These are phyloP conservation scores for Drosophila algonquin DNA, from an alignment of 2,888 invertebrate species.

Conservation along the genomic window DNA sequence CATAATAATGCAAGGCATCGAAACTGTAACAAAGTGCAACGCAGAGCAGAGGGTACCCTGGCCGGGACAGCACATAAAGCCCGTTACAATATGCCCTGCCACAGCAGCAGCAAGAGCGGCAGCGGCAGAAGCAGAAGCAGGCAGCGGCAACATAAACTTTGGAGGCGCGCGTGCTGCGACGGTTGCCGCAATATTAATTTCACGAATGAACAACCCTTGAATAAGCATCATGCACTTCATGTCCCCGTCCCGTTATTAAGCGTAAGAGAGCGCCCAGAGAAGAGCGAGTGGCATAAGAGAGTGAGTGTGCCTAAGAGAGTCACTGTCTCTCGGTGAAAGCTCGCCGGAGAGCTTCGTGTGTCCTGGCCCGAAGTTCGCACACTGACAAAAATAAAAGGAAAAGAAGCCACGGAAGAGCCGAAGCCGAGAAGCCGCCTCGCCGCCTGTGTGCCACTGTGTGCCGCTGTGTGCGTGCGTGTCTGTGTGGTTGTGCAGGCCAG, in stretches of 20 bases:
- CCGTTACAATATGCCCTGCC: conserved; percentile 66
- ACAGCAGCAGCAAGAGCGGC: conserved; percentile 50
- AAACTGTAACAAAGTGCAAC: conserved; percentile 53
- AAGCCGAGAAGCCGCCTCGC: neutral
- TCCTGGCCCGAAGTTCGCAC: neutral
- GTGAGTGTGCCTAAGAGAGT: conserved; percentile 1
- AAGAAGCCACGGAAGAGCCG: neutral
- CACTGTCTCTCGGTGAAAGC: conserved; percentile 33
- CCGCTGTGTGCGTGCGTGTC: conserved; percentile 27
- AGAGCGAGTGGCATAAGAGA: conserved; percentile 19
- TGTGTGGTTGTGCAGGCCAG: conserved; percentile 47
- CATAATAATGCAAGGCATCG: conserved; percentile 46
- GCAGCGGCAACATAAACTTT: conserved; percentile 64
- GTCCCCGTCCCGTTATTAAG: conserved; percentile 67
- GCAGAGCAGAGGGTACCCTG: conserved; percentile 23
- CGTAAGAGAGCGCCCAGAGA: conserved; percentile 50
- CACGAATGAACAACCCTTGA: conserved; percentile 80
- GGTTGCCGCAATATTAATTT: conserved; percentile 76
- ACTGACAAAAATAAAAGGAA: neutral
- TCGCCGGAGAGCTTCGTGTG: neutral
- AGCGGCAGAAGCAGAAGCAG: conserved; percentile 25
- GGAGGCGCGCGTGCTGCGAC: conserved; percentile 70
- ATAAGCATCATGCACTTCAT: conserved; percentile 79
- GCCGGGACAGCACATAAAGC: conserved; percentile 56
- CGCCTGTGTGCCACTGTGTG: conserved; percentile 7